These are phyloP conservation scores for Leuciscus waleckii DNA, from an alignment of 2,797 vertebrate species.

Conservation along the genomic window DNA sequence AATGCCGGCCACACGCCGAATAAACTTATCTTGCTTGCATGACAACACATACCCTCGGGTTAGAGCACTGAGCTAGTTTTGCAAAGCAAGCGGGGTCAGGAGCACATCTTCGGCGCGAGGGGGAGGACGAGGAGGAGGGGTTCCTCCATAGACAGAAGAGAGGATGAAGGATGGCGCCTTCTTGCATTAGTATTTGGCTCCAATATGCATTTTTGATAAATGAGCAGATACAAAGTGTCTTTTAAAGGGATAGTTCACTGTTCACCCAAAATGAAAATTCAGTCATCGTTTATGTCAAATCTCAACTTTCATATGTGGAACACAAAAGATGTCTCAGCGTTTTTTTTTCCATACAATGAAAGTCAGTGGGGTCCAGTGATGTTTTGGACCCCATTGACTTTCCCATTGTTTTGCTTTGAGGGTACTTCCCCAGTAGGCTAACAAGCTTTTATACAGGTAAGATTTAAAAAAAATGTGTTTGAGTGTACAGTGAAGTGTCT, in stretches of 20 bases:
- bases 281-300: neutral
- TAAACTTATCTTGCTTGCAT: slow-evolving; percentile 97
- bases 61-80: slow-evolving; percentile 82
- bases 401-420: neutral
- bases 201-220: slow-evolving; percentile 44
- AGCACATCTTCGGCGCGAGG: slow-evolving; percentile 66
- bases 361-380: neutral
- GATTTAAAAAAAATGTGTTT: no score
- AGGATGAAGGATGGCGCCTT: slow-evolving; percentile 43
- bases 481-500: neutral
- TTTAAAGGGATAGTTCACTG: slow-evolving; percentile 1
- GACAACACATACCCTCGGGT: slow-evolving; percentile 90
- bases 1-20: slow-evolving; percentile 89
- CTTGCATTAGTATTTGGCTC: slow-evolving; percentile 44
- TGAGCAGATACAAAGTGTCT: slow-evolving; percentile 29
- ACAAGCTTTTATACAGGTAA: neutral
- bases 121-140: slow-evolving; percentile 46
- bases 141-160: slow-evolving; percentile 33
- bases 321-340: neutral
- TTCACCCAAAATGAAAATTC: neutral
- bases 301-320: neutral
- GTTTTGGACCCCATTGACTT: neutral
- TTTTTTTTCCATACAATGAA: neutral
- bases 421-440: no score
- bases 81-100: slow-evolving; percentile 75